Base-by-base conservation (phyloP, 35 echinoderm and acorn worm genomes). In the Nesometra sesokonis region DNA sequence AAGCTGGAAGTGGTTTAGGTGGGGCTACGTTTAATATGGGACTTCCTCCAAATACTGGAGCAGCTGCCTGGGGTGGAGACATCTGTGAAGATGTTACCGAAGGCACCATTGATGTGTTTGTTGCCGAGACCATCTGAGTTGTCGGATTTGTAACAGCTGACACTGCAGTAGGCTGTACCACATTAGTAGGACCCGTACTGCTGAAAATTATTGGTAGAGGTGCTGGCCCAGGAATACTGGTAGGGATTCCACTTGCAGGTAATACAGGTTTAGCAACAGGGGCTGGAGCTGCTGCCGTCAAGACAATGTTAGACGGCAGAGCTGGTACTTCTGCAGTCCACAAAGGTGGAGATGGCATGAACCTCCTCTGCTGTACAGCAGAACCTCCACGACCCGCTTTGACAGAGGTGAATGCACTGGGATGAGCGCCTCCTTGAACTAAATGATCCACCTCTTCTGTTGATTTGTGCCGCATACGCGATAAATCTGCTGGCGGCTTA, bases 331-430 rank as follows among this genome's bases (percentile, higher is more conserved):
- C 91, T 30, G 91, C 80, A 32, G 92, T 88, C 94, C 94, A 97
- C 8, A 97, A 80, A 5, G 94, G 94, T 23, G 91, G 91, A 0
- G 94, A 97, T 27, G 94, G 94, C 34, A 91, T 97, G 9, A 90
- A 88, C 33, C 91, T 83, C 9, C 83, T 86, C 47, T 88, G 85
- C 32, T 43, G 38, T 67, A 67, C 52, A 13, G 21, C 23, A 13
- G 52, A 5, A 67, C 52, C 52, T 67, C 52, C 52, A 67, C 52
- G 52, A 27, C 52, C 52, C 5, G 38, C 38, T 67, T 67, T 67
- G 21, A 67, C 52, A 67, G 52, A 13, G 52, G 52, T 67, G 52
- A 67, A 67, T 2, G 52, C 52, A 67, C 52, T 67, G 23, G 52
- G 52, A 67, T 67, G 52, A 27, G 52, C 52, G 23, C 52, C 52